Percentiles rank a stretch among this genome's conserved stretches.
Conservation (phyloP, 2,888 invertebrate genomes). For the Clostera curtula region DNA sequence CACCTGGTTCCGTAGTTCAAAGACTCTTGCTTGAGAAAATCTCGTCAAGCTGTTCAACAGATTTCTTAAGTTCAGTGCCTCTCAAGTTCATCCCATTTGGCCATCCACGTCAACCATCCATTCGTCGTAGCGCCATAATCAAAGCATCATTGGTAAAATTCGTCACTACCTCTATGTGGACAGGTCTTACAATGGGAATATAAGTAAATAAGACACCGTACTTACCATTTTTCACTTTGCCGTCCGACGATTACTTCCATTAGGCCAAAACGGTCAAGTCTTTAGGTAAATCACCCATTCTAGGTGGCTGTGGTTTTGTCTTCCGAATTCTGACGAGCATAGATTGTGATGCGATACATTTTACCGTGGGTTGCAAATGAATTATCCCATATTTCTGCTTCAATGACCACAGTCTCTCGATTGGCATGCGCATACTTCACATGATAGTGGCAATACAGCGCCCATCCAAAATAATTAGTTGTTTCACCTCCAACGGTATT, state of each 20-base stretch:
- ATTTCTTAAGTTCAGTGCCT: slow-evolving; percentile 6
- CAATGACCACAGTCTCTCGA: neutral
- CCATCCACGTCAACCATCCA: slow-evolving; percentile 7
- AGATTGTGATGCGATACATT: neutral
- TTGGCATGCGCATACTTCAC: neutral
- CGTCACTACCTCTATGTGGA: slow-evolving; percentile 11
- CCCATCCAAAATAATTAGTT: neutral
- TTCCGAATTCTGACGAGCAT: neutral
- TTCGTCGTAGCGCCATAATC: slow-evolving; percentile 12
- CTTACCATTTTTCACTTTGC: slow-evolving; percentile 6
- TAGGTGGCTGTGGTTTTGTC: slow-evolving; percentile 1
- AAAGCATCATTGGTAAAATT: slow-evolving; percentile 6
- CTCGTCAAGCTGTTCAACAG: slow-evolving; percentile 2
- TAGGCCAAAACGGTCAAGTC: slow-evolving; percentile 12
- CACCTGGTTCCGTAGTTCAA: slow-evolving; percentile 1
- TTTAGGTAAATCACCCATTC: slow-evolving; percentile 13
- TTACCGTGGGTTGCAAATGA: neutral
- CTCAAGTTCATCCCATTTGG: slow-evolving; percentile 13
- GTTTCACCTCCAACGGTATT: neutral
- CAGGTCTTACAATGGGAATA: slow-evolving; percentile 11
- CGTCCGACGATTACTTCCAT: slow-evolving; percentile 10
- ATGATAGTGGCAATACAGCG: neutral
- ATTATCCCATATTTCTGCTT: slow-evolving; percentile 1
- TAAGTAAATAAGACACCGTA: slow-evolving; percentile 16
- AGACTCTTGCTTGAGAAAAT: neutral